These are phyloP conservation scores for Myrmecobius fasciatus DNA, from an alignment of 2,113 vertebrate genomes.

Conservation along the genomic window DNA sequence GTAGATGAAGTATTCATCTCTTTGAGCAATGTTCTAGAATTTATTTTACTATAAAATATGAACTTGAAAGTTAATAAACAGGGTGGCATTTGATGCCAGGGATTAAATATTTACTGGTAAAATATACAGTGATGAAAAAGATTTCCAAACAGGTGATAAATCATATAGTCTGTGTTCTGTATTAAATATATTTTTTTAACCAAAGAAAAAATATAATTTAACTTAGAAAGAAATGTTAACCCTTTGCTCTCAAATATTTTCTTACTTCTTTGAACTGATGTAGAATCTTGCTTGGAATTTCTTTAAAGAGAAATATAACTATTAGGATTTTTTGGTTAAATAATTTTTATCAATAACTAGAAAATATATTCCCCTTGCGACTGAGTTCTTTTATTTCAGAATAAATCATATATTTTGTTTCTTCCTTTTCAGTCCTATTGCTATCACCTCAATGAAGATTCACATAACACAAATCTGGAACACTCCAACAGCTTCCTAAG, in stretches of 20 bases:
- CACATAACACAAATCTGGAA: not conserved
- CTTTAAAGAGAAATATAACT: slow-evolving; percentile 31
- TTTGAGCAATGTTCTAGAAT: slow-evolving; percentile 27
- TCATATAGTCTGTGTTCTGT: slow-evolving; percentile 61
- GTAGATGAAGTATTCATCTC: slow-evolving; percentile 51
- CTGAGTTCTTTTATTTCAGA: not conserved
- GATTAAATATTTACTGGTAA: slow-evolving; percentile 81
- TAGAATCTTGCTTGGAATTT: slow-evolving; percentile 14
- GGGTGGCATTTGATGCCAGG: slow-evolving; percentile 73
- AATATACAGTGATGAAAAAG: slow-evolving; percentile 78
- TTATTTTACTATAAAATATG: slow-evolving; percentile 63
- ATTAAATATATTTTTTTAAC: slow-evolving; percentile 76
- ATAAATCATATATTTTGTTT: not conserved
- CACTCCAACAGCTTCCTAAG: not conserved
- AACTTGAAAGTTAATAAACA: slow-evolving; percentile 66
- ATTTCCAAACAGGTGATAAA: slow-evolving; percentile 78
- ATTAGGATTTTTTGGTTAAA: slow-evolving; percentile 49
- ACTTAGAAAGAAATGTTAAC: slow-evolving; percentile 68
- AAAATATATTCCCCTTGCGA: not conserved
- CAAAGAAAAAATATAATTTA: slow-evolving; percentile 54
- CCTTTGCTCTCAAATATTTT: slow-evolving; percentile 29
- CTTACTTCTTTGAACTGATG: slow-evolving; percentile 14
- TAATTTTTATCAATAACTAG: slow-evolving; percentile 19
- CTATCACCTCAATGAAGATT: not conserved
- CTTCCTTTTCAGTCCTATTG: not conserved